Evolutionary conservation across 2,797 vertebrate species (phyloP), one percentile per base, ranked within the genome.

Genomic region (Chelmon rostratus): DNA sequence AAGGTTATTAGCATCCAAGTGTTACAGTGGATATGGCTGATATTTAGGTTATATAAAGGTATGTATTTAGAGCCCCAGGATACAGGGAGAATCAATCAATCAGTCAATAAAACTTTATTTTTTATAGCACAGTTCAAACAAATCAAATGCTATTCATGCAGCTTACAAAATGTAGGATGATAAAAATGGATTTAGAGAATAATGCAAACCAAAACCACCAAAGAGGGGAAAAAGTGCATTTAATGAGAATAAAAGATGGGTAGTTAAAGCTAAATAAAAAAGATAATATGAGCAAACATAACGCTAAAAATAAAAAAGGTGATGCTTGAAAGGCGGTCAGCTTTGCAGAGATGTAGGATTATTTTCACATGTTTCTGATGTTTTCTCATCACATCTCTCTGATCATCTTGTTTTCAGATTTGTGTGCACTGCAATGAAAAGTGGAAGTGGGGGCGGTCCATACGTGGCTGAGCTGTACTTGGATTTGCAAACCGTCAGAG

Each of bases 391-490:
- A 84, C 18, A 37, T 69, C 28, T 76, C 28, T 87, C 38, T 56
- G 21, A 35, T 81, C 19, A 4, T 86, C 50, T 71, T 53, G 0
- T 79, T 88, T 86, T 68, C 89, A 94, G 93, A 78, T 93, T 83
- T 84, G 50, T 83, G 49, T 76, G 15, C 57, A 78, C 67, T 90
- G 91, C 87, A 81, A 93, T 93, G 93, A 93, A 67, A 91, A 90
- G 70, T 19, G 81, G 81, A 80, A 73, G 84, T 65, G 61, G 56
- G 49, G 76, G 66, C 12, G 28, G 66, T 70, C 63, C 76, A 68
- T 86, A 88, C 82, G 83, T 82, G 89, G 50, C 81, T 84, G 77
- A 85, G 70, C 82, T 79, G 79, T 42, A 44, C 85, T 86, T 82
- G 86, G 87, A 91, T 90, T 90, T 85, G 85, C 58, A 78, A 84